phyloP scores from a whole-genome alignment of 1,140 invertebrate genomes.

The Meloidogyne exigua region DNA sequence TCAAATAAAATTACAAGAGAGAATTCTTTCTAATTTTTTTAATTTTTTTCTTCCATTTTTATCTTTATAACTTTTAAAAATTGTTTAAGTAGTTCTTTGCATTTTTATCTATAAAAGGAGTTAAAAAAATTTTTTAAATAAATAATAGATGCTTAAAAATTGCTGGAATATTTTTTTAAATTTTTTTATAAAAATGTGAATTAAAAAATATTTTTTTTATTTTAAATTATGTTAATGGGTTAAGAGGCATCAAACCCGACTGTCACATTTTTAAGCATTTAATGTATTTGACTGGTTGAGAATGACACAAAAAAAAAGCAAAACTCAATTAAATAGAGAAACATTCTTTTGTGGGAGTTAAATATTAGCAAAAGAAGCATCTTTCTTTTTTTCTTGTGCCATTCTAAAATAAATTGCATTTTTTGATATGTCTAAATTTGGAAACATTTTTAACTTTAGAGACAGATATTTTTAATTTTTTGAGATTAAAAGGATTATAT shows the following conservation, averaged over 20 bases:
- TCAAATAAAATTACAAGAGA: too few species aligned
- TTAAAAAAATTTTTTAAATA: too few species aligned
- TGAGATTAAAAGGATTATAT: background rate
- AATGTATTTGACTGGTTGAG: background rate
- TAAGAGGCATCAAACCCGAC: background rate
- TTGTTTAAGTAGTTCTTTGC: too few species aligned
- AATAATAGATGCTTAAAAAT: too few species aligned
- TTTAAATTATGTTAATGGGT: background rate
- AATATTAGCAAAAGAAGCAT: background rate
- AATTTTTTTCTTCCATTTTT: too few species aligned
- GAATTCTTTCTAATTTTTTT: too few species aligned
- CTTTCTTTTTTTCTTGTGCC: background rate
- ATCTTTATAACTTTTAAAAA: too few species aligned
- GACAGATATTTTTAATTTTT: background rate
- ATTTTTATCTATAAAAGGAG: too few species aligned
- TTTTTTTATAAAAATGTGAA: too few species aligned
- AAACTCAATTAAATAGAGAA: background rate
- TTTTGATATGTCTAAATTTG: conserved; percentile 1
- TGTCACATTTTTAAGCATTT: background rate
- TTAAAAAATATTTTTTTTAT: too few species aligned
- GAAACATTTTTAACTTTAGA: background rate
- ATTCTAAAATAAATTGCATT: conserved; percentile 1
- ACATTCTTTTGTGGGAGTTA: background rate
- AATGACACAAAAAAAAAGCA: background rate
- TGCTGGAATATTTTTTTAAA: too few species aligned